Percentiles rank a stretch among this genome's conserved stretches.
Evolutionary conservation across 53 echinoderm and acorn worm species (phyloP).

Genomic region (Hippasteria phrygiana): DNA sequence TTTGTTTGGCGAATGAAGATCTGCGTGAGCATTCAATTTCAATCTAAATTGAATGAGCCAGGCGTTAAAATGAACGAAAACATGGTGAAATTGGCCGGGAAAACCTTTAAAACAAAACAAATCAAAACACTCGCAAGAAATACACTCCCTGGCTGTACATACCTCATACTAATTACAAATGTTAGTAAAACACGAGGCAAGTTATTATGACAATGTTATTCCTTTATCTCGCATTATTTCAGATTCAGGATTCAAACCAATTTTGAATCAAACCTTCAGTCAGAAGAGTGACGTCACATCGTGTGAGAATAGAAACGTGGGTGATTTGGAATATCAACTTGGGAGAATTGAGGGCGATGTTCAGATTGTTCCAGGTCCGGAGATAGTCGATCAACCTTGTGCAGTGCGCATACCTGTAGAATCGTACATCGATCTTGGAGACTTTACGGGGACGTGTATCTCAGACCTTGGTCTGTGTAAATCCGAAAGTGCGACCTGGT

Average conservation of each 20-base stretch:
- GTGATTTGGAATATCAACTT: neutral
- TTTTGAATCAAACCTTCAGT: neutral
- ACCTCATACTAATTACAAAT: too few relatives aligned
- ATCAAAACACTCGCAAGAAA: too few relatives aligned
- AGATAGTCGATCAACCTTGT: neutral
- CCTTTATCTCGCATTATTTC: too few relatives aligned
- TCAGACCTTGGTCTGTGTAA: conserved; percentile 17
- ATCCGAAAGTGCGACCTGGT: conserved; percentile 22
- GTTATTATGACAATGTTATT: too few relatives aligned
- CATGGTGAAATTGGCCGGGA: too few relatives aligned
- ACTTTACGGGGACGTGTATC: conserved; percentile 15
- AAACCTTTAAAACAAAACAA: too few relatives aligned
- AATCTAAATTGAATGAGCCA: too few relatives aligned
- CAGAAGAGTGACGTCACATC: neutral
- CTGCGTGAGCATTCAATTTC: too few relatives aligned
- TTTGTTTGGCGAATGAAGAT: too few relatives aligned
- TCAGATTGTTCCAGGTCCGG: neutral
- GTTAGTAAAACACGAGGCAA: too few relatives aligned
- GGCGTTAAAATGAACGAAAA: too few relatives aligned
- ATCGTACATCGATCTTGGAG: conserved; percentile 11
- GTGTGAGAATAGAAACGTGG: neutral
- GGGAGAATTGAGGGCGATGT: neutral
- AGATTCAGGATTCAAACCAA: neutral
- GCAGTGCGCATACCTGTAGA: neutral
- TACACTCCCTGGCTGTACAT: too few relatives aligned